Conservation (phyloP, 2,113 vertebrate species). For the Epinephelus fuscoguttatus region DNA sequence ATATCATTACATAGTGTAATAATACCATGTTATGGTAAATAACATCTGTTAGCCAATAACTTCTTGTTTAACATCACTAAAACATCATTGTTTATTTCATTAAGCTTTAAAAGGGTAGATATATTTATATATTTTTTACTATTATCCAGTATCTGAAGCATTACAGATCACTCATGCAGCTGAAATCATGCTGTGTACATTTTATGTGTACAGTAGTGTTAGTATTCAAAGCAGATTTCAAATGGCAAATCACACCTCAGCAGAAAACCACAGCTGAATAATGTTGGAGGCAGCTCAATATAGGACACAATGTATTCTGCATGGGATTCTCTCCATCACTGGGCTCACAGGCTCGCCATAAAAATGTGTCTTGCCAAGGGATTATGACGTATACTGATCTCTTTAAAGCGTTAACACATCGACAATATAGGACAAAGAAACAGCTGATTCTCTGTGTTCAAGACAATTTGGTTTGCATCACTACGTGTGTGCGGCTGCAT, state of each 20-base stretch:
- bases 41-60: neutral
- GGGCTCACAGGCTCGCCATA: constrained; percentile 45
- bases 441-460: constrained; percentile 62
- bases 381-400: constrained; percentile 73
- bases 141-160: neutral
- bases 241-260: constrained; percentile 26
- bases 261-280: constrained; percentile 52
- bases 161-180: neutral
- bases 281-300: constrained; percentile 29
- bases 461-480: constrained; percentile 60
- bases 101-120: neutral
- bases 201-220: neutral
- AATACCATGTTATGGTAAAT: neutral
- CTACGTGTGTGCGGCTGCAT: constrained; percentile 15
- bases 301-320: constrained; percentile 50
- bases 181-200: neutral
- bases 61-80: neutral
- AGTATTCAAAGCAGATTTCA: constrained; percentile 23
- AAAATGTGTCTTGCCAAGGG: constrained; percentile 60
- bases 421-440: constrained; percentile 63
- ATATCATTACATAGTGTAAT: constrained; percentile 28
- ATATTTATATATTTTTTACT: neutral
- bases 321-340: constrained; percentile 39
- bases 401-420: constrained; percentile 63
- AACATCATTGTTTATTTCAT: neutral